Evolutionary conservation across 1,140 invertebrate species (phyloP), one percentile per base, ranked within the genome.

Genomic region (Anagrus nilaparvatae): DNA sequence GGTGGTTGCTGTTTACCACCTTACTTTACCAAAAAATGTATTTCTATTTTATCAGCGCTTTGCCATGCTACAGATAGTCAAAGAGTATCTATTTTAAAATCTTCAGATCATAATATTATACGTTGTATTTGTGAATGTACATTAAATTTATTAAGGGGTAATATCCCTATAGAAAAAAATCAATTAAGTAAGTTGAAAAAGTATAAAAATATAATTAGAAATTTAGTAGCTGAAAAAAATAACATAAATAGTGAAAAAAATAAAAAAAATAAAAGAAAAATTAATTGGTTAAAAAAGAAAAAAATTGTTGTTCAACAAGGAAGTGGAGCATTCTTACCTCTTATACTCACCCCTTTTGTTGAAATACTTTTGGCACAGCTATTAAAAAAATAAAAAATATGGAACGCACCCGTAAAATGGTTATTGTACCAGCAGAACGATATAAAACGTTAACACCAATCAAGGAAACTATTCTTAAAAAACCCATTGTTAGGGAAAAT

Each of bases 61-160:
- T 19, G 31, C 5, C 27, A 37, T 41, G 13, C 40, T 1, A 44
- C 29, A 2, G 38, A 28, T 24, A 13, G 14, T 39, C 44, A 50
- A 40, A 31, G 44, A 16, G 27, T 30, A 17, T 10, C 34, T n/a
- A 21, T 52, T 13, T 27, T 54, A 13, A 39, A 31, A 5, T 14
- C 37, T 3, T 43, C 52, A 0, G 48, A 54, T 28, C 19, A 30
- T 14, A 10, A 23, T 2, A 13, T 49, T 1, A 27, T 54, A 10
- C 33, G 44, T 9, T 51, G 43, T 44, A 48, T 51, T 24, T 51
- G 49, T 28, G 46, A 51, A 31, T 54, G 50, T 35, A 46, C 39
- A 0, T 40, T 52, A 12, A 54, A 54, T 33, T 37, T 39, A 2
- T 21, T 54, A 1, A 20, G 29, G 2, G 48, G 39, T 1, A 41